Base-by-base conservation (phyloP, 1,140 invertebrate genomes). In the Drosophila ficusphila region DNA sequence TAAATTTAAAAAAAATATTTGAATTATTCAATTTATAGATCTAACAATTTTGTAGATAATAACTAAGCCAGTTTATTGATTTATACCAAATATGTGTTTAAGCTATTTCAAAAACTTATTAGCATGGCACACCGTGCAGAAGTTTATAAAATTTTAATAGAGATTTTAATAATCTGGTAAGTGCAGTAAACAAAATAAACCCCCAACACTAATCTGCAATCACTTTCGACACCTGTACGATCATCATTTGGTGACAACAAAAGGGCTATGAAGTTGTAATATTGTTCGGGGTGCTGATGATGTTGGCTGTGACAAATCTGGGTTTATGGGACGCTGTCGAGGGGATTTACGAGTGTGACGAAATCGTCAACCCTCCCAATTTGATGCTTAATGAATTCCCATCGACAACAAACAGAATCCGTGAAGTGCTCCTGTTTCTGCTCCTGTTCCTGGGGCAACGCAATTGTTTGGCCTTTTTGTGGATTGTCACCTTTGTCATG, bases 401-500 rank as follows among this genome's bases (percentile, higher is more conserved):
- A 65, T 68, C 64, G 76, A 57, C 47, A 81, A 51, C 65, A 79
- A 74, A 42, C 64, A 54, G 53, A 79, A 49, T 64, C 46, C 51
- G 69, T 76, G 49, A 46, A 77, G 54, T 73, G 78, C 51, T 79
- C 54, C 41, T 79, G 57, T 54, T 69, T 52, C 49, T 73, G 48
- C 31, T 44, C 16, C 49, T 61, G 60, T 38, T 52, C 54, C 54
- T 73, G 38, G 67, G 51, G 49, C 60, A 85, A 61, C 79, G 69
- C 64, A 71, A 78, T 88, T 88, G 83, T 88, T 88, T 78, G 74
- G 74, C 83, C 82, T 88, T 82, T 88, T 88, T 88, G 82, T 88
- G 83, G 82, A 67, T 88, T 88, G 82, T 88, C 82, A 88, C 82
- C 82, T 88, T 88, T 88, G 83, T 88, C 82, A 68, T 82, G 77